Base-by-base conservation (phyloP, 2,797 vertebrate species). In the Molossus alvarezi region DNA sequence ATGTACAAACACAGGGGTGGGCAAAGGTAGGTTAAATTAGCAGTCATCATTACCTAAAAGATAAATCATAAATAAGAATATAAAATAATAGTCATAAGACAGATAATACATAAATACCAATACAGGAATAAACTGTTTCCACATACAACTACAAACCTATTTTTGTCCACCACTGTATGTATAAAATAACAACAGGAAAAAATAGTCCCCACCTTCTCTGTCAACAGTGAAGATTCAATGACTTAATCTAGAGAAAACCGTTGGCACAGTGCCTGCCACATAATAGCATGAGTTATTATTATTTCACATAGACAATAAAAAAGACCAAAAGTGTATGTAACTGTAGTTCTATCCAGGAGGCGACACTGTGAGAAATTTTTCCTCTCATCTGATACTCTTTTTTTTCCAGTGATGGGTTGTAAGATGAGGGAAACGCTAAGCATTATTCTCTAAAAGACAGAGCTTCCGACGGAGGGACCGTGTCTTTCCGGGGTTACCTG, bases 381-480 rank as follows among this genome's bases (percentile, higher is more conserved):
- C 53, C 29, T 60, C 18, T 91, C 33, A 11, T 33, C 20, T 75
- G 64, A 57, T 1, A 20, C 27, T 90, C 82, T 21, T 76, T 18
- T 33, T 79, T 55, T 48, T 57, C 29, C 29, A 27, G 14, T 15
- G 10, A 27, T 5, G 25, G 15, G 55, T 58, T 51, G 82, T 72
- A 90, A 41, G 51, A 58, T 12, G 6, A 1, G 41, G 11, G 5
- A 25, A 21, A 23, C 37, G 23, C 72, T 15, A 62, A 79, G 23
- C 41, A 57, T 75, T 57, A 23, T 87, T 92, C 67, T 48, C 55
- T 25, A 23, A 87, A 65, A 73, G 23, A 76, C 25, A 29, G 51
- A 21, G 41, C 25, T 6, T 41, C 29, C 12, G 20, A 64, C 20
- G 41, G 41, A 25, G 58, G 81, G 4, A 5, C 18, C 23, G 0